A percentile compares a stretch with the other conserved stretches of the same genome.
Conservation (phyloP, 2,888 invertebrate species). For the Lasioglossum pauxillum region DNA sequence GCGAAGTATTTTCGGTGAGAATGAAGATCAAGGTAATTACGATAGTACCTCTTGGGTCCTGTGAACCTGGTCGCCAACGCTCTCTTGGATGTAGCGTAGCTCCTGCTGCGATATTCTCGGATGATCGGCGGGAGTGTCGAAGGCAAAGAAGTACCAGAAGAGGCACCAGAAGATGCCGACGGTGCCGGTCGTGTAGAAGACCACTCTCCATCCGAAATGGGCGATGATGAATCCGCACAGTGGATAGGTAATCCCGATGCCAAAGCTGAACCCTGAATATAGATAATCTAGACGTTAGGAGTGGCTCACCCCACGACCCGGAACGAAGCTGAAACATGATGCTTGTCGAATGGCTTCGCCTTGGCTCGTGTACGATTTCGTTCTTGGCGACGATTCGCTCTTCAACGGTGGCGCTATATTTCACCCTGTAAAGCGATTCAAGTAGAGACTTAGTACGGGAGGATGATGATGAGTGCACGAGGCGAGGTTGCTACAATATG, state of each 20-base stretch:
- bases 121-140: slow-evolving; percentile 89
- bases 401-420: slow-evolving; percentile 58
- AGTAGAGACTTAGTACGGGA: slow-evolving; percentile 82
- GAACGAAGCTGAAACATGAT: slow-evolving; percentile 83
- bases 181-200: slow-evolving; percentile 90
- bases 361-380: slow-evolving; percentile 69
- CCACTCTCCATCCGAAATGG: slow-evolving; percentile 88
- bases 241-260: slow-evolving; percentile 90
- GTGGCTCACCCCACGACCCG: slow-evolving; percentile 82
- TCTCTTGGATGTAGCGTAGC: slow-evolving; percentile 88
- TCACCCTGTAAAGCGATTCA: slow-evolving; percentile 83
- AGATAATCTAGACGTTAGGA: slow-evolving; percentile 83
- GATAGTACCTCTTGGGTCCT: slow-evolving; percentile 82
- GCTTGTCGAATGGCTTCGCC: slow-evolving; percentile 74
- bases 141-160: slow-evolving; percentile 89
- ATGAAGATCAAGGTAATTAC: background rate
- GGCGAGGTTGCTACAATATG: slow-evolving; percentile 77
- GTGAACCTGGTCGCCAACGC: slow-evolving; percentile 86
- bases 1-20: background rate
- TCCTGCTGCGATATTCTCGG: slow-evolving; percentile 89
- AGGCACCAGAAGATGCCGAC: slow-evolving; percentile 88
- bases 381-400: slow-evolving; percentile 67
- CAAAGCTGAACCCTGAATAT: slow-evolving; percentile 89
- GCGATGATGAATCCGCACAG: slow-evolving; percentile 90
- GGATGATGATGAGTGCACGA: slow-evolving; percentile 63